phyloP scores from a whole-genome alignment of 2,113 vertebrate genomes.

The Gobius niger region DNA sequence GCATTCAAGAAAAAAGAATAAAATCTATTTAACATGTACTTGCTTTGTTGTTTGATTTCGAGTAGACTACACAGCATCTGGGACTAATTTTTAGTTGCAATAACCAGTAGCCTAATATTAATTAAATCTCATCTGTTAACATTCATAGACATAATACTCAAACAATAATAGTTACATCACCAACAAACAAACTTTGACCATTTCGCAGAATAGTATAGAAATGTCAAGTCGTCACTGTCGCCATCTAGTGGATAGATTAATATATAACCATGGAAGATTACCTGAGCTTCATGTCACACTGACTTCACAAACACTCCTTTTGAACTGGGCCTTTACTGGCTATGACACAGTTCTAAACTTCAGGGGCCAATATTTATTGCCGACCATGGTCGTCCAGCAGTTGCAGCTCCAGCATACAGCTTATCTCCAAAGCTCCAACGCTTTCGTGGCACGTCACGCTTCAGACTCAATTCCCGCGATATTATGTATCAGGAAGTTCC shows the following conservation, averaged over 20 bases:
- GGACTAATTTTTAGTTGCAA: no score
- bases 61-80: neutral
- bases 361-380: neutral
- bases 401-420: neutral
- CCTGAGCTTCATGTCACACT: neutral
- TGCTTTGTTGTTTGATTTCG: conserved; percentile 2
- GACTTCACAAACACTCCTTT: neutral
- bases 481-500: conserved; percentile 74
- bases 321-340: neutral
- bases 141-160: no score
- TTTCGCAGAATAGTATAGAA: neutral
- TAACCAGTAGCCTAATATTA: no score
- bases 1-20: conserved; percentile 85
- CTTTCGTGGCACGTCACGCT: conserved; percentile 62
- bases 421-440: neutral
- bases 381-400: no score
- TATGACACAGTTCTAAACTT: neutral
- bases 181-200: neutral
- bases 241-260: neutral
- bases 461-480: conserved; percentile 52
- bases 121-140: no score
- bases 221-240: neutral
- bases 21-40: conserved; percentile 15
- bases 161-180: neutral
- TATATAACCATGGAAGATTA: neutral